Conservation (phyloP, 2,888 invertebrate genomes). For the Boloria selene region DNA sequence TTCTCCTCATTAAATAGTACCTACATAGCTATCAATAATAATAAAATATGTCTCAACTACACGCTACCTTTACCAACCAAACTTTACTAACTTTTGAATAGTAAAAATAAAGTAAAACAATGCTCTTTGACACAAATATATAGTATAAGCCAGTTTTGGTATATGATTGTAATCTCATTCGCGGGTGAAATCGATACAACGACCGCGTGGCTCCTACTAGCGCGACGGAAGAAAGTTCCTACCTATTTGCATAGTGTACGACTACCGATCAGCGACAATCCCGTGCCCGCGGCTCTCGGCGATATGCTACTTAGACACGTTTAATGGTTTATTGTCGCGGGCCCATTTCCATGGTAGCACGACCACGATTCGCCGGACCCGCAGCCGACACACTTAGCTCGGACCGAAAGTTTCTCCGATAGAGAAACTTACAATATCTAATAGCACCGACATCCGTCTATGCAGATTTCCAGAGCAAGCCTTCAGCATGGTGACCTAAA, state of each 20-base stretch:
- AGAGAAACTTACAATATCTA: constrained; percentile 80
- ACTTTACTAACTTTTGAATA: too few relatives aligned
- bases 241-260: constrained; percentile 72
- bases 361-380: constrained; percentile 58
- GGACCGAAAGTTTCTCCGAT: constrained; percentile 78
- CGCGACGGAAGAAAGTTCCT: constrained; percentile 78
- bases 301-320: constrained; percentile 78
- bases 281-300: constrained; percentile 51
- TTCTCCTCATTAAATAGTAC: not conserved
- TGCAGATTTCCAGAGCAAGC: constrained; percentile 80
- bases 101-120: not conserved
- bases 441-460: constrained; percentile 79
- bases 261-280: constrained; percentile 52
- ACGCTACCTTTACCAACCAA: too few relatives aligned
- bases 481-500: constrained; percentile 72
- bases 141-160: constrained; percentile 27
- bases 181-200: constrained; percentile 75
- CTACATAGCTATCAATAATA: not conserved
- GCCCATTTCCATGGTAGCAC: constrained; percentile 78
- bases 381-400: constrained; percentile 72
- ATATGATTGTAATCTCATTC: constrained; percentile 49
- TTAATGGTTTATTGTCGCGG: constrained; percentile 73
- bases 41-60: not conserved
- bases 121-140: not conserved
- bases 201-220: constrained; percentile 57